Evolutionary conservation across 2,797 vertebrate genomes (phyloP), one percentile per base, ranked within the genome.

Genomic region (Coranthus polyacanthus): DNA sequence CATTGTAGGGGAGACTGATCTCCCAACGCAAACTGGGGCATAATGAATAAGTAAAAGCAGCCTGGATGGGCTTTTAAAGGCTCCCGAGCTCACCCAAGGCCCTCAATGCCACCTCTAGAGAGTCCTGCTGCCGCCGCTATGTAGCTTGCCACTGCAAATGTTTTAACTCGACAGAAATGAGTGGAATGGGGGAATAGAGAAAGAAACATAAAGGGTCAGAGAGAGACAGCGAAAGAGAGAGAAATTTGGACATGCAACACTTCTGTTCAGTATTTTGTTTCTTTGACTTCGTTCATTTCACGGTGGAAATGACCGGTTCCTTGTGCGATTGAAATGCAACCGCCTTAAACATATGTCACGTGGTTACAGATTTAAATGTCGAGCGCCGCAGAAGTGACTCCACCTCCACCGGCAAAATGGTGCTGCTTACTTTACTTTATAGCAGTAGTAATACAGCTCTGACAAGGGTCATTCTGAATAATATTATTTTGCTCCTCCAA

Each of bases 41-140:
- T 72, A 83, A 92, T 93, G 88, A 94, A 93, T 94, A 88, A 94
- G 88, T 92, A 88, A 94, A 90, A 81, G 79, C 84, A 71, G 86
- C 77, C 69, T 90, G 89, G 84, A 89, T 91, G 83, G 84, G 89
- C 86, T 92, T 88, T 87, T 89, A 90, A 90, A 90, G 88, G 82
- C 85, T 90, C 70, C 75, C 52, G 47, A 51, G 75, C 80, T 66
- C 76, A 76, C 55, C 78, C 65, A 17, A 54, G 51, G 69, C 64
- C 76, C 34, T 65, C 55, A 29, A 45, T 60, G 68, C 70, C 75
- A 74, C 76, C 77, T 68, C 65, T 22, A 66, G 49, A 78, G 65
- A 78, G 49, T 42, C 60, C 46, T 44, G 42, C 72, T n/a, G 37
- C 24, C 54, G 49, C 54, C 1, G 22, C 72, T 65, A 55, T 20